Conservation (phyloP, 35 echinoderm and acorn worm genomes). For the Apostichopus californicus region DNA sequence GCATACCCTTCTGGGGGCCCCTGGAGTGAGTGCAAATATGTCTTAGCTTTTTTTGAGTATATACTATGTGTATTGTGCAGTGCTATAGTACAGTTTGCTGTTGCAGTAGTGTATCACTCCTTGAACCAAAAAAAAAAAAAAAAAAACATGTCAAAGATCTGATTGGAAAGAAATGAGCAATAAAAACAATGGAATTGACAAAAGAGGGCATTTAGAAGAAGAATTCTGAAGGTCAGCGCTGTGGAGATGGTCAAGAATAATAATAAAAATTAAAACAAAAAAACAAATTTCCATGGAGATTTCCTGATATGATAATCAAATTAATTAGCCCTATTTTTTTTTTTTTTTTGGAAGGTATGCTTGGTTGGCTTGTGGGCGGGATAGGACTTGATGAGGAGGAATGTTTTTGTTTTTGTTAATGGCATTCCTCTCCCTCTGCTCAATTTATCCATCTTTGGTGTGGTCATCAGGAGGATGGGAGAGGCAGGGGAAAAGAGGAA, state of each 20-base stretch:
- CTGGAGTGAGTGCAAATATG: constrained; percentile 43
- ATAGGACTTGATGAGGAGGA: background rate
- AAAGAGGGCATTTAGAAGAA: background rate
- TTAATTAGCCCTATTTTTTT: background rate
- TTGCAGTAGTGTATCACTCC: background rate
- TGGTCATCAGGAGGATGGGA: constrained; percentile 24
- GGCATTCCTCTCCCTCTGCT: constrained; percentile 17
- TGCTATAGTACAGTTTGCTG: too few relatives aligned
- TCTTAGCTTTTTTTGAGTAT: background rate
- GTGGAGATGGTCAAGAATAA: too few relatives aligned
- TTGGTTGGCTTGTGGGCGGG: background rate
- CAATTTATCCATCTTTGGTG: constrained; percentile 54
- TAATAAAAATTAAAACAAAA: too few relatives aligned
- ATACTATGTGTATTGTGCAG: too few relatives aligned
- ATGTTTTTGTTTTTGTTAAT: constrained; percentile 29
- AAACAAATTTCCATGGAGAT: too few relatives aligned
- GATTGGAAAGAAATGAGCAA: background rate
- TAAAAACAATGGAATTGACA: constrained; percentile 10
- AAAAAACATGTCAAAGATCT: background rate
- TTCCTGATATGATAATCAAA: background rate
- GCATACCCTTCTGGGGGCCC: constrained; percentile 50
- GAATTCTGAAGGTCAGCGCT: too few relatives aligned
- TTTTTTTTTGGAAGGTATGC: too few relatives aligned
- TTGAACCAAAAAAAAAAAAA: background rate
- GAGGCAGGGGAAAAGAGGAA: constrained; percentile 4